A percentile compares a stretch with the other conserved stretches of the same genome.
Evolutionary conservation across 2,113 vertebrate species (phyloP).

Genomic region (Eidolon helvum): DNA sequence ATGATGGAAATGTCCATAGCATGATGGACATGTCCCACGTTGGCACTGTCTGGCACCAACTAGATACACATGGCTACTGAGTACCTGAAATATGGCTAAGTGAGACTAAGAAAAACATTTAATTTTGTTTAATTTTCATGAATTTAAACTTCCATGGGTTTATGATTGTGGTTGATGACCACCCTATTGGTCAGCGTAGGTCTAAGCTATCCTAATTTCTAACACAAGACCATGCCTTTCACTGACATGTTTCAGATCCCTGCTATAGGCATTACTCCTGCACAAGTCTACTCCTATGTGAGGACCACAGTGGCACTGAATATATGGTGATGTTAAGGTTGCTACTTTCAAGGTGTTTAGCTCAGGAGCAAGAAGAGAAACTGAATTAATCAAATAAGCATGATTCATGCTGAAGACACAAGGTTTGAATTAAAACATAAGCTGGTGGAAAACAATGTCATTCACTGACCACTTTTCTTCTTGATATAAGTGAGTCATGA

Average conservation of each 20-base stretch:
- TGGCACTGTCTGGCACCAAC: neutral
- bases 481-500: neutral
- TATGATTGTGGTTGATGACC: neutral
- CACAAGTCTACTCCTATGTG: neutral
- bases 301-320: neutral
- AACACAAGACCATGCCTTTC: neutral
- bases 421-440: neutral
- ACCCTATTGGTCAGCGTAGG: neutral
- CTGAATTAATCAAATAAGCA: neutral
- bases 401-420: fast-evolving
- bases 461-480: neutral
- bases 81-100: neutral
- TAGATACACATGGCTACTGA: neutral
- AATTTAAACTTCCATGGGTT: neutral
- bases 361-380: neutral
- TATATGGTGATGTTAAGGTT: neutral
- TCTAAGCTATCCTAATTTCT: neutral
- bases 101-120: neutral
- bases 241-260: too few relatives aligned
- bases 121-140: neutral
- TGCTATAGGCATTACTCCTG: neutral
- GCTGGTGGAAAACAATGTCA: neutral
- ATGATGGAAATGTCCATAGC: neutral
- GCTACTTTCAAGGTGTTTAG: neutral
- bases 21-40: neutral